Evolutionary conservation across 2,888 invertebrate genomes (phyloP).

Genomic region (Dicyrtomina minuta): DNA sequence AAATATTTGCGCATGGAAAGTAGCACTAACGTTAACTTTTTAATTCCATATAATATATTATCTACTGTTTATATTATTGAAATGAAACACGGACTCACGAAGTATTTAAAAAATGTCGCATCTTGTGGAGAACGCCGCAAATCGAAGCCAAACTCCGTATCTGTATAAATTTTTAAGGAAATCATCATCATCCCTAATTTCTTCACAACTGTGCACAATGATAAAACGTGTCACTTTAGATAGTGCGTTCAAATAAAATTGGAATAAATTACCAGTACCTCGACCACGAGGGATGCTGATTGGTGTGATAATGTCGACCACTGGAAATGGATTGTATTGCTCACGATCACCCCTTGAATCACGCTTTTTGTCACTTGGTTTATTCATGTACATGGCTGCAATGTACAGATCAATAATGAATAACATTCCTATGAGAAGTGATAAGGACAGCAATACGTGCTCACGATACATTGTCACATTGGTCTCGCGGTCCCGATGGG

Average conservation of each 20-base stretch:
- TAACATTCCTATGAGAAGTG: constrained; percentile 3
- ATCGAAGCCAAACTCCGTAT: constrained; percentile 5
- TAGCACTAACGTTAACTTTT: too few relatives aligned
- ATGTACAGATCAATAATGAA: constrained; percentile 12
- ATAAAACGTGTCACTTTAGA: not conserved
- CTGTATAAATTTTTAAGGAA: not conserved
- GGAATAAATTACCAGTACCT: not conserved
- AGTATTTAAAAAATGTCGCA: not conserved
- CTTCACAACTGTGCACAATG: not conserved
- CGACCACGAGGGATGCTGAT: not conserved
- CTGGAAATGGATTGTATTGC: too few relatives aligned
- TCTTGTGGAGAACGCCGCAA: not conserved
- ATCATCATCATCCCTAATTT: not conserved
- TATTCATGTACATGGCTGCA: not conserved
- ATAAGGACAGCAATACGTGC: not conserved
- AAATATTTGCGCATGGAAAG: too few relatives aligned
- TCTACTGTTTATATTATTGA: too few relatives aligned
- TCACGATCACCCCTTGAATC: too few relatives aligned
- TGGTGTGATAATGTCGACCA: too few relatives aligned
- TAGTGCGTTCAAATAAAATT: not conserved
- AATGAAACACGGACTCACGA: too few relatives aligned
- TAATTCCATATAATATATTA: not conserved
- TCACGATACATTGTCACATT: not conserved
- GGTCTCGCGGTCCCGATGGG: too few relatives aligned
- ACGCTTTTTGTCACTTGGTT: not conserved